A percentile compares a stretch with the other conserved stretches of the same genome.
These are phyloP conservation scores for Ellobium chinense DNA, from an alignment of 2,888 invertebrate genomes.

Conservation along the genomic window DNA sequence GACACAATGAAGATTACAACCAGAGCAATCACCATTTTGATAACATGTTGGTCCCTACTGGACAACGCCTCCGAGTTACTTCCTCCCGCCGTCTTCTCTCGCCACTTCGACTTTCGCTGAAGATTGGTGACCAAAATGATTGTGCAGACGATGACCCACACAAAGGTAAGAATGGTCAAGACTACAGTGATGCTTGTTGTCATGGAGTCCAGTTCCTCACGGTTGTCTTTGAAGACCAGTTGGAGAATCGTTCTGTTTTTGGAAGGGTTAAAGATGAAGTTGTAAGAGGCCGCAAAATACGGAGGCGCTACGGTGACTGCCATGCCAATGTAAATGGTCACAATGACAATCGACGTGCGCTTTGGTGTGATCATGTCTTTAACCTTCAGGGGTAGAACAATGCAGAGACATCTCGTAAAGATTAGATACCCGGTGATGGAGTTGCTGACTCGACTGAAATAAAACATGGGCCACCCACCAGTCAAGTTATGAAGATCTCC, in stretches of 20 bases:
- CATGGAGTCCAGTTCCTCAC: not conserved
- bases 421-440: not conserved
- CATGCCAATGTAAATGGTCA: not conserved
- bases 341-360: not conserved
- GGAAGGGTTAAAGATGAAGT: not conserved
- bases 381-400: not conserved
- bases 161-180: not conserved
- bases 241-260: not conserved
- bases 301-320: not conserved
- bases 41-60: not conserved
- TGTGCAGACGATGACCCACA: not conserved
- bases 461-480: not conserved
- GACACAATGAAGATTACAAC: not conserved
- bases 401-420: slow-evolving; percentile 2
- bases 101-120: not conserved
- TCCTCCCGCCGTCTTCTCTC: not conserved
- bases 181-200: not conserved
- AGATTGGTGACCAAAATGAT: not conserved
- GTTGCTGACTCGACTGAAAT: not conserved
- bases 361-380: not conserved
- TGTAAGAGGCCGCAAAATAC: not conserved
- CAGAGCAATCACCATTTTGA: not conserved
- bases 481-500: not conserved
- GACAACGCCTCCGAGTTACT: not conserved
- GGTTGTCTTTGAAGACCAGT: not conserved